A percentile compares a stretch with the other conserved stretches of the same genome.
Conservation (phyloP, 2,797 vertebrate genomes). For the Eurystomus glaucurus region DNA sequence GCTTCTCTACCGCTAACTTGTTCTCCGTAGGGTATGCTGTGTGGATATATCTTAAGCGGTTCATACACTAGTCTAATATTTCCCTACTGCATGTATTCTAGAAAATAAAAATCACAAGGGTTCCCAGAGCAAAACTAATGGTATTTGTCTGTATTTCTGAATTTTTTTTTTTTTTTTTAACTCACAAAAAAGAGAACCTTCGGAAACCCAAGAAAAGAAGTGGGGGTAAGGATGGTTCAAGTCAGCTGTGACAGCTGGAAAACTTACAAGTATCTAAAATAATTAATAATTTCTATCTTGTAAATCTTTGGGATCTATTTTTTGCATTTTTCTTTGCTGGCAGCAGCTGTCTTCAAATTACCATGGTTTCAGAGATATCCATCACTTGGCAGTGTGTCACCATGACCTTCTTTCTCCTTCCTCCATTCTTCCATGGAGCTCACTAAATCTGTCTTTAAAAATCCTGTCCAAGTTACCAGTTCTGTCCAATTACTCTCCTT, state of each 20-base stretch:
- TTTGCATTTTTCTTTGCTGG: not conserved
- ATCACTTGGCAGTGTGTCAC: not conserved
- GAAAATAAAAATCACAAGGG: not conserved
- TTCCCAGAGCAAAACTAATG: not conserved
- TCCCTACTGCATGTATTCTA: not conserved
- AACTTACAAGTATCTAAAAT: constrained; percentile 59
- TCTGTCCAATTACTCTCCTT: not conserved
- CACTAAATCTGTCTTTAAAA: not conserved
- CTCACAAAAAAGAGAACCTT: constrained; percentile 23
- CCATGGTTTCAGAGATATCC: not conserved
- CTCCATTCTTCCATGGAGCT: not conserved
- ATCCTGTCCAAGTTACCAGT: not conserved
- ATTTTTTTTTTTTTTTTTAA: constrained; percentile 9
- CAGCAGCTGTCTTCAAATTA: constrained; percentile 9
- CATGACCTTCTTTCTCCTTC: not conserved
- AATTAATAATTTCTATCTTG: not conserved
- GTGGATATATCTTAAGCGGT: fast-evolving
- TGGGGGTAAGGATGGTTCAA: not conserved
- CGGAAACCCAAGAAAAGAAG: constrained; percentile 35
- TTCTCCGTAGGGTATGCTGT: not conserved
- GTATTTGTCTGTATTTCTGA: not conserved
- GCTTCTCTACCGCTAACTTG: not conserved
- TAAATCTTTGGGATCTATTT: not conserved
- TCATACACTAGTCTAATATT: not conserved
- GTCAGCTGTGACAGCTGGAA: constrained; percentile 48